These are phyloP conservation scores for Anarrhichthys ocellatus DNA, from an alignment of 2,113 vertebrate species.

Conservation along the genomic window DNA sequence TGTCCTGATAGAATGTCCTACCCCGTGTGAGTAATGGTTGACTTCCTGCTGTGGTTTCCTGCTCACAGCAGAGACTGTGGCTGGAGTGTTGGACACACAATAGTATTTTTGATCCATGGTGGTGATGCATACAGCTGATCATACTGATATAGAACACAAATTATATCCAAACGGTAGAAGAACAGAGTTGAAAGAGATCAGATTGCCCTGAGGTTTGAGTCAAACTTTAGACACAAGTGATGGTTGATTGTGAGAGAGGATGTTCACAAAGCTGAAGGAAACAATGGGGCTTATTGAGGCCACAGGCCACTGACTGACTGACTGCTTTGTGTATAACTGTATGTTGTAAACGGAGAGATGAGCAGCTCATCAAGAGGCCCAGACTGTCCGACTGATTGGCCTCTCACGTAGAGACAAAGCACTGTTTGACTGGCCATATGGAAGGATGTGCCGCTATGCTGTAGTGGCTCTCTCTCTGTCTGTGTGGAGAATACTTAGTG, in stretches of 20 bases:
- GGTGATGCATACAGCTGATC: constrained; percentile 22
- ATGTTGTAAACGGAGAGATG: constrained; percentile 43
- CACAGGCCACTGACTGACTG: constrained; percentile 28
- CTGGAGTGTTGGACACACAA: constrained; percentile 32
- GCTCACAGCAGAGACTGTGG: constrained; percentile 27
- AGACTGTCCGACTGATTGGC: constrained; percentile 34
- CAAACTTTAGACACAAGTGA: background rate
- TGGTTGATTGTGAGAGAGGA: background rate
- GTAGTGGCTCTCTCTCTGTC: background rate
- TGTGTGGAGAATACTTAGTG: background rate
- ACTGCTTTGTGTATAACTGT: constrained; percentile 31
- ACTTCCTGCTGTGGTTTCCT: constrained; percentile 71
- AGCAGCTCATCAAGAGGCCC: constrained; percentile 65
- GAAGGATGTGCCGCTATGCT: constrained; percentile 36
- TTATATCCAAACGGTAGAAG: background rate
- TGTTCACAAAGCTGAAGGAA: constrained; percentile 34
- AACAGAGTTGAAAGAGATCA: background rate
- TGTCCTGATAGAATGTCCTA: constrained; percentile 56
- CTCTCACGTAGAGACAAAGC: constrained; percentile 64
- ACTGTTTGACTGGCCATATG: constrained; percentile 60
- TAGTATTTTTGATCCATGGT: constrained; percentile 39
- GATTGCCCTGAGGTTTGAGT: background rate
- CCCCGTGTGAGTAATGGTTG: constrained; percentile 31
- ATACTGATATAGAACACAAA: background rate
- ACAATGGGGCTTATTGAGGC: constrained; percentile 45